Percentiles rank a stretch among this genome's conserved stretches.
These are phyloP conservation scores for Tetheella fluctuosa DNA, from an alignment of 2,888 invertebrate species.

Conservation along the genomic window DNA sequence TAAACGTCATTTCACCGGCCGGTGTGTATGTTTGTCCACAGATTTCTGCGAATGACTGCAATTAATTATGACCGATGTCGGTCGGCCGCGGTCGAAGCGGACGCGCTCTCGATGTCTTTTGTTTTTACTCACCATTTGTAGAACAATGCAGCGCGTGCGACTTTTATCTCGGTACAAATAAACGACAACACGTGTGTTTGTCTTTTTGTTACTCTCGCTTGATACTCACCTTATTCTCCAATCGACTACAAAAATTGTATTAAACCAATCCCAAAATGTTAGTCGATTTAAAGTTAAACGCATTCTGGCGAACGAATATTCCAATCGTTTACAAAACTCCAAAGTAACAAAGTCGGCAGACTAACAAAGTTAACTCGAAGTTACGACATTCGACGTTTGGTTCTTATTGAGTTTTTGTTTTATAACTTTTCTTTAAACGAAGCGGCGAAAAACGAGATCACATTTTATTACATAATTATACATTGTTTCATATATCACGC, in stretches of 20 bases:
- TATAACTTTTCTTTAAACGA: conserved; percentile 33
- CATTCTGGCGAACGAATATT: conserved; percentile 49
- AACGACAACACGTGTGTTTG: conserved; percentile 59
- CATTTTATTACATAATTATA: conserved; percentile 28
- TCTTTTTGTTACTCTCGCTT: conserved; percentile 58
- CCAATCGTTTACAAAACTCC: conserved; percentile 46
- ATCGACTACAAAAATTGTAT: conserved; percentile 60
- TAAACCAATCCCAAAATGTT: conserved; percentile 56
- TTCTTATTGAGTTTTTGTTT: conserved; percentile 41
- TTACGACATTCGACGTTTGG: conserved; percentile 39
- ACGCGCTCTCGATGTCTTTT: conserved; percentile 54
- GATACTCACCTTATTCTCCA: conserved; percentile 37
- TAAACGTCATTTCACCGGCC: conserved; percentile 65
- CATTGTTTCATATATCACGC: conserved; percentile 53
- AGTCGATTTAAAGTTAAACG: conserved; percentile 41
- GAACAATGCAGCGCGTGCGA: conserved; percentile 73
- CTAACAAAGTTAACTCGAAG: conserved; percentile 26
- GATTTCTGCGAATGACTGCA: conserved; percentile 75
- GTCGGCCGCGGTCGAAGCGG: conserved; percentile 40
- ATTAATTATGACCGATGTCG: conserved; percentile 76
- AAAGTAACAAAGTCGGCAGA: conserved; percentile 38
- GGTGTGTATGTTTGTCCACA: conserved; percentile 62
- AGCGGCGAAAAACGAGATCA: conserved; percentile 28
- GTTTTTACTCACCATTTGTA: conserved; percentile 74
- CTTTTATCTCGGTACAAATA: conserved; percentile 71